These are phyloP conservation scores for Cryptoprocta ferox DNA, from an alignment of 2,797 vertebrate genomes.

Conservation along the genomic window DNA sequence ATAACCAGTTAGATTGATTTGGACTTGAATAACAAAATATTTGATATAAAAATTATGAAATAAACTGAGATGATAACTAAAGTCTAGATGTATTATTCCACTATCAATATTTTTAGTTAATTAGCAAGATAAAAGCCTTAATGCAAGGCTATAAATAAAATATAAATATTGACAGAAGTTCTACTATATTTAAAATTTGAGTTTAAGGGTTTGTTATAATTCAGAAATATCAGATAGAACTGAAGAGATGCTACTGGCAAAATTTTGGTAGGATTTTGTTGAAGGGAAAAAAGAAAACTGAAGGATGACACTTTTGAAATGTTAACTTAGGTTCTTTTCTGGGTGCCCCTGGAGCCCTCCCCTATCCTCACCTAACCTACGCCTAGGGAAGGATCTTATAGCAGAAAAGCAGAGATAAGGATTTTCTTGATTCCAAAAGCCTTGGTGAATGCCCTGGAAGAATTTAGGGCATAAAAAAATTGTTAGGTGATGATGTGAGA, in stretches of 20 bases:
- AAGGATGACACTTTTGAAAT: background rate
- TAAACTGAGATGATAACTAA: background rate
- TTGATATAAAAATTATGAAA: background rate
- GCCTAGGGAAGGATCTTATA: background rate
- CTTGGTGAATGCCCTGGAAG: background rate
- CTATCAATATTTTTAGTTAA: conserved; percentile 24
- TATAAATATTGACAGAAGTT: background rate
- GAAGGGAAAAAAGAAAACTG: background rate
- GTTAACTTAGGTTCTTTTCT: background rate
- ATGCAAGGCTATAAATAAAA: background rate
- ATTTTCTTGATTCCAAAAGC: background rate
- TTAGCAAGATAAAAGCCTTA: background rate
- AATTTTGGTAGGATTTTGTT: background rate
- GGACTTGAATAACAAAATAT: background rate
- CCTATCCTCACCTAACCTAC: too few species aligned
- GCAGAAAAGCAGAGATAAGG: background rate
- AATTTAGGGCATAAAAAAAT: background rate
- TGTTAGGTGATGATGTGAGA: background rate
- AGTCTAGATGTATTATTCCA: background rate
- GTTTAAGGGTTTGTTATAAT: background rate
- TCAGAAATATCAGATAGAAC: background rate
- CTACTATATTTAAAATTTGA: background rate
- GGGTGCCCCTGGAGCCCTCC: background rate
- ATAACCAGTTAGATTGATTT: background rate
- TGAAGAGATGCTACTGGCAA: background rate